phyloP scores from a whole-genome alignment of 2,797 vertebrate genomes.

The Anguilla anguilla region DNA sequence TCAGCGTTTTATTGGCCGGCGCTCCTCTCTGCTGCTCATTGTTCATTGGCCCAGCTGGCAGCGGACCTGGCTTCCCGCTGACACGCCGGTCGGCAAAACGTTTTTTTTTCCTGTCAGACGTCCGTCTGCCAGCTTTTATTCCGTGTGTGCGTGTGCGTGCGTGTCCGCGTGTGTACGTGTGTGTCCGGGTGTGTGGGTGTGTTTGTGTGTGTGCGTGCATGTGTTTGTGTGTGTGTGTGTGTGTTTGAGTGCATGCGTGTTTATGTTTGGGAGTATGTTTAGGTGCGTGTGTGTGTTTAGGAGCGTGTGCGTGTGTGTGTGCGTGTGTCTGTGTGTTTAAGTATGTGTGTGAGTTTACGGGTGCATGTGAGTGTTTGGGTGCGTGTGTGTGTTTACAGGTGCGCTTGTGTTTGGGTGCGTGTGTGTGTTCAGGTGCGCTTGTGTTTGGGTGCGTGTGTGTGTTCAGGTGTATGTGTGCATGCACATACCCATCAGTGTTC shows the following conservation, averaged over 20 bases:
- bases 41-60: neutral
- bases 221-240: too few species aligned
- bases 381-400: too few species aligned
- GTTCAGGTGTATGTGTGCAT: neutral
- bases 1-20: neutral
- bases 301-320: neutral
- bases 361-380: neutral
- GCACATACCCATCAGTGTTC: neutral
- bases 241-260: too few species aligned
- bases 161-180: too few species aligned
- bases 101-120: neutral
- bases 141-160: too few species aligned
- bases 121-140: neutral
- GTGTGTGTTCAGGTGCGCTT: neutral
- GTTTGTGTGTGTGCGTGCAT: too few species aligned
- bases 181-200: too few species aligned
- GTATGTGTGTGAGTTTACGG: neutral
- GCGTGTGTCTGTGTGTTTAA: neutral
- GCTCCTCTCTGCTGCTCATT: neutral
- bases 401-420: too few species aligned
- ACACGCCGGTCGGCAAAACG: neutral
- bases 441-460: neutral
- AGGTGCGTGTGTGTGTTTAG: too few species aligned
- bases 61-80: neutral
- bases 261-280: too few species aligned